Percentiles rank a stretch among this genome's conserved stretches.
Evolutionary conservation across 2,797 vertebrate species (phyloP).

Genomic region (Acipenser ruthenus): DNA sequence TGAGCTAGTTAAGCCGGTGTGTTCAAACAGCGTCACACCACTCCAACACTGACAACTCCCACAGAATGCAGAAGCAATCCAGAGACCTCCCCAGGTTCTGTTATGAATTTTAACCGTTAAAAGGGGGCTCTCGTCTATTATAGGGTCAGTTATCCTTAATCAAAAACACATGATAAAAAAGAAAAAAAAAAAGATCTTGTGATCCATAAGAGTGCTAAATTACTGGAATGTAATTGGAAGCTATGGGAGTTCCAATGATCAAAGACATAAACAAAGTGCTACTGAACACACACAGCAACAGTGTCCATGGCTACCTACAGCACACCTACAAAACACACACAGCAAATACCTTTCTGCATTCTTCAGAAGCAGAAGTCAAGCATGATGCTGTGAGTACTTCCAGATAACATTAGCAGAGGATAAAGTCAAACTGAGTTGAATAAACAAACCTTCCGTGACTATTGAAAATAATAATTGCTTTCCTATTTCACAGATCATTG

Average conservation of each 20-base stretch:
- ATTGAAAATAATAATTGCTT: conserved; percentile 5
- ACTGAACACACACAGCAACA: neutral
- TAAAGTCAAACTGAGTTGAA: neutral
- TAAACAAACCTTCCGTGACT: conserved; percentile 17
- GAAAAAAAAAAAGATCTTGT: too few relatives aligned
- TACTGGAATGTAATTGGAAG: too few relatives aligned
- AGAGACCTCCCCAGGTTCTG: too few relatives aligned
- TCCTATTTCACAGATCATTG: conserved; percentile 21
- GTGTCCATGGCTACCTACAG: conserved; percentile 2
- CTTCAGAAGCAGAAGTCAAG: neutral
- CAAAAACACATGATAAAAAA: too few relatives aligned
- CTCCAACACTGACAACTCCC: too few relatives aligned
- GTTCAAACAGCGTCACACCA: too few relatives aligned
- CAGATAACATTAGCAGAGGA: conserved; percentile 3
- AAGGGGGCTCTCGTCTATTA: too few relatives aligned
- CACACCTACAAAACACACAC: neutral
- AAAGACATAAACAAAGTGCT: neutral
- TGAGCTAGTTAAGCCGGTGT: too few relatives aligned
- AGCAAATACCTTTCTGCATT: neutral
- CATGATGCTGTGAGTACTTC: neutral
- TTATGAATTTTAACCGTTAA: too few relatives aligned
- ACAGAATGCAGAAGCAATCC: too few relatives aligned
- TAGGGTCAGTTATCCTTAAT: too few relatives aligned
- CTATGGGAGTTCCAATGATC: neutral
- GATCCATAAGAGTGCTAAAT: too few relatives aligned